Conservation (phyloP, 2,113 vertebrate genomes). For the human region DNA sequence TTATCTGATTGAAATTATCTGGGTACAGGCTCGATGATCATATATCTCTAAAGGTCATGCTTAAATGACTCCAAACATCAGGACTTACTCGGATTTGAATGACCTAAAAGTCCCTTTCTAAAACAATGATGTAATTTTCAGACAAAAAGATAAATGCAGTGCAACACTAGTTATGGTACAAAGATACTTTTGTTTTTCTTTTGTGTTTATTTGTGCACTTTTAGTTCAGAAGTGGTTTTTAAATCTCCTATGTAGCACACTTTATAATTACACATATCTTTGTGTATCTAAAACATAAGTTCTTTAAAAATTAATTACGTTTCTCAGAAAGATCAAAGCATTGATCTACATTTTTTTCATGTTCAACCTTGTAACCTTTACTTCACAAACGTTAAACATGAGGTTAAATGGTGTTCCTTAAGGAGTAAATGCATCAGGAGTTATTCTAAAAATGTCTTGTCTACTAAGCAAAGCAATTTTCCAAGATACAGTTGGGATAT, state of each 20-base stretch:
- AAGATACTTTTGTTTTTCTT: not conserved
- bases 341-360: not conserved
- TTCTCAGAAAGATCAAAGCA: conserved; percentile 14
- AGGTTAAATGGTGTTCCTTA: conserved; percentile 11
- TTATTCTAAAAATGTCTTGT: conserved; percentile 39
- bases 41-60: not conserved
- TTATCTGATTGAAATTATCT: not conserved
- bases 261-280: conserved; percentile 3
- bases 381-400: conserved; percentile 1
- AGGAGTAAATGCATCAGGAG: not conserved
- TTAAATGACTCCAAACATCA: not conserved
- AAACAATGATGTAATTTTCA: not conserved
- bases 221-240: not conserved
- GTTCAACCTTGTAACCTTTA: not conserved
- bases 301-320: conserved; percentile 5
- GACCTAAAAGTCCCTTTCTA: not conserved
- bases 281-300: not conserved
- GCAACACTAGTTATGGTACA: not conserved
- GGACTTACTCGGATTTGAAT: not conserved
- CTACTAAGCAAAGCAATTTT: conserved; percentile 36
- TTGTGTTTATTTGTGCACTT: not conserved
- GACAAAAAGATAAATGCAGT: not conserved
- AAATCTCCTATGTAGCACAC: not conserved
- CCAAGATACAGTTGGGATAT: not conserved
- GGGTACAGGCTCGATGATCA: not conserved